phyloP scores from a whole-genome alignment of 2,797 vertebrate species.

The Erpetoichthys calabaricus region DNA sequence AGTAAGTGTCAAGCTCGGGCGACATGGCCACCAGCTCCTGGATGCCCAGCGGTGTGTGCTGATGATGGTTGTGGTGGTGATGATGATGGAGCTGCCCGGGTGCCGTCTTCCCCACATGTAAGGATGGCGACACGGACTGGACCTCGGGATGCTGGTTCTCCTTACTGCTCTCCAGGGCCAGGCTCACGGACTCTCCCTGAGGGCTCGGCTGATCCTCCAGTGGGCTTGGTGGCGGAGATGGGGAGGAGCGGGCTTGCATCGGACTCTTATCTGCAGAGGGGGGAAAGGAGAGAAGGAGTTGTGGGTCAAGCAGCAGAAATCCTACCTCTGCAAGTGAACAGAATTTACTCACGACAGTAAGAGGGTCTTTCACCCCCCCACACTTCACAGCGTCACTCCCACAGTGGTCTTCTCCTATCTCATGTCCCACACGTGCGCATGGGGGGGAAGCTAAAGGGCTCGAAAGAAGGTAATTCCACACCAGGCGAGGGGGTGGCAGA shows the following conservation, averaged over 20 bases:
- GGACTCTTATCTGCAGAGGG: conserved; percentile 59
- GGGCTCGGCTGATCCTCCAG: conserved; percentile 59
- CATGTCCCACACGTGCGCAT: too few species aligned
- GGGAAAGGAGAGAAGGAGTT: neutral
- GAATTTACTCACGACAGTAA: neutral
- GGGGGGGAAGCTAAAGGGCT: too few species aligned
- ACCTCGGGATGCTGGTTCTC: conserved; percentile 87
- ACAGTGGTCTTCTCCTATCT: too few species aligned
- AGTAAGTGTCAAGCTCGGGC: conserved; percentile 84
- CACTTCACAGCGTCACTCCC: too few species aligned
- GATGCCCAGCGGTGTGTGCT: conserved; percentile 67
- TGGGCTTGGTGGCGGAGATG: conserved; percentile 73
- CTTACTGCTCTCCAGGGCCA: conserved; percentile 83
- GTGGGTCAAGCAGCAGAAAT: neutral
- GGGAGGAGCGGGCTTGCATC: conserved; percentile 58
- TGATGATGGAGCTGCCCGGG: conserved; percentile 32
- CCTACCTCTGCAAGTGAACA: neutral
- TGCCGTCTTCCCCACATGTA: conserved; percentile 44
- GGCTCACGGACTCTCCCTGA: conserved; percentile 62
- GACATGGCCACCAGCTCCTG: conserved; percentile 95
- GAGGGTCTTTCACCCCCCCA: neutral
- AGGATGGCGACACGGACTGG: conserved; percentile 33
- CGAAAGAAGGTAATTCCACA: too few species aligned
- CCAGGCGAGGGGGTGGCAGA: too few species aligned
- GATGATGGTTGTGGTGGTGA: conserved; percentile 31